A percentile compares a stretch with the other conserved stretches of the same genome.
phyloP scores from a whole-genome alignment of 2,888 invertebrate species.

The Rosalia funebris region DNA sequence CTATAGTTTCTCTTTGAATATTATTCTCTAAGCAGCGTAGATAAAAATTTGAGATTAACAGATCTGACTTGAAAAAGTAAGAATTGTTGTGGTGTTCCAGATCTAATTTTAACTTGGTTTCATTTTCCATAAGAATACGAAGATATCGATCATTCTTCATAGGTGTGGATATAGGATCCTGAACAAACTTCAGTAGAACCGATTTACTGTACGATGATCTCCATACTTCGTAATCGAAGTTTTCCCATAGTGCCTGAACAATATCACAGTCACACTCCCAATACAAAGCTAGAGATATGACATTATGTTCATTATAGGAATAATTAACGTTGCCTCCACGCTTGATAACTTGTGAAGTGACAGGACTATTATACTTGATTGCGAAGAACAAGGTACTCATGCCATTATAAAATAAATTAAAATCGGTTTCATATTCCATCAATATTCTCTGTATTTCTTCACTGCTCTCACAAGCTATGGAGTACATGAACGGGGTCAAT shows the following conservation, averaged over 20 bases:
- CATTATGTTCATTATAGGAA: background rate
- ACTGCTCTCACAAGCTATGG: background rate
- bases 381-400: constrained; percentile 6
- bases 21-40: background rate
- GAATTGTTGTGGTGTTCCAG: constrained; percentile 5
- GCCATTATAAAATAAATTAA: constrained; percentile 2
- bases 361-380: constrained; percentile 4
- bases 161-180: background rate
- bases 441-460: background rate
- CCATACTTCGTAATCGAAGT: constrained; percentile 6
- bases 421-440: constrained; percentile 10
- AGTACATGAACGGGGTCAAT: constrained; percentile 5
- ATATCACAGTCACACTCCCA: background rate
- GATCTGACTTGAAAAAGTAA: constrained; percentile 7
- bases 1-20: background rate
- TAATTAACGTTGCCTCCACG: constrained; percentile 2
- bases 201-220: constrained; percentile 4
- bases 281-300: background rate
- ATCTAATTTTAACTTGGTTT: background rate
- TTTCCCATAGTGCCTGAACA: background rate
- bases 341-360: constrained; percentile 7
- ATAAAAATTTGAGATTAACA: constrained; percentile 1
- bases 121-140: constrained; percentile 1
- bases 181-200: background rate
- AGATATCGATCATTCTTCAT: background rate